phyloP scores from a whole-genome alignment of 2,888 invertebrate genomes.

The Erynnis tages region DNA sequence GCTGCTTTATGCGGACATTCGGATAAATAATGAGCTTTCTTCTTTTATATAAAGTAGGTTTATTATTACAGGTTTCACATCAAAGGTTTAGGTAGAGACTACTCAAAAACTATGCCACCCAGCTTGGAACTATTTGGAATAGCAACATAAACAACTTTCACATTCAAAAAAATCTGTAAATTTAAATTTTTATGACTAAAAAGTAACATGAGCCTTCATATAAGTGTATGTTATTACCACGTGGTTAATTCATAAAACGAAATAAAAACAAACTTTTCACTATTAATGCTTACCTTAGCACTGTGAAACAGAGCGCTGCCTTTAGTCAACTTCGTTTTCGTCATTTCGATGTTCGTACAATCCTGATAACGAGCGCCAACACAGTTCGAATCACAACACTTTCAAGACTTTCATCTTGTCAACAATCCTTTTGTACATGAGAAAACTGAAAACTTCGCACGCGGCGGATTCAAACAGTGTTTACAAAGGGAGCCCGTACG shows the following conservation, averaged over 20 bases:
- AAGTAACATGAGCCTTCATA: background rate
- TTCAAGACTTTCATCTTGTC: constrained; percentile 61
- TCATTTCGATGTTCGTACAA: constrained; percentile 59
- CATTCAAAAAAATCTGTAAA: background rate
- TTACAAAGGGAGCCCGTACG: constrained; percentile 71
- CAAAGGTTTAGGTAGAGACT: too few species aligned
- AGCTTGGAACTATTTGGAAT: too few species aligned
- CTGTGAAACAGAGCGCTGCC: constrained; percentile 87
- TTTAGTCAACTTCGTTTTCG: constrained; percentile 80
- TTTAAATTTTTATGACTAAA: background rate
- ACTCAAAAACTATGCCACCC: too few species aligned
- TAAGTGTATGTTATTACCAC: background rate
- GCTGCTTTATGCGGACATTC: constrained; percentile 27
- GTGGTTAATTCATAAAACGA: constrained; percentile 39
- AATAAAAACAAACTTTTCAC: constrained; percentile 21
- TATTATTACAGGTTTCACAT: constrained; percentile 17
- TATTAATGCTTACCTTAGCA: constrained; percentile 83
- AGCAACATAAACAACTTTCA: background rate
- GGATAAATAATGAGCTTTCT: constrained; percentile 28
- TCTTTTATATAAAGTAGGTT: constrained; percentile 19
- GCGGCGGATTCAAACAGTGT: constrained; percentile 52
- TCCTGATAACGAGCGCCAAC: constrained; percentile 53
- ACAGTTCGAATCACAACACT: constrained; percentile 65
- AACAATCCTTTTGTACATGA: constrained; percentile 52
- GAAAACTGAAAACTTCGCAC: constrained; percentile 52